Evolutionary conservation across 2,888 invertebrate genomes (phyloP), one percentile per base, ranked within the genome.

Genomic region (Peribatodes rhomboidaria): DNA sequence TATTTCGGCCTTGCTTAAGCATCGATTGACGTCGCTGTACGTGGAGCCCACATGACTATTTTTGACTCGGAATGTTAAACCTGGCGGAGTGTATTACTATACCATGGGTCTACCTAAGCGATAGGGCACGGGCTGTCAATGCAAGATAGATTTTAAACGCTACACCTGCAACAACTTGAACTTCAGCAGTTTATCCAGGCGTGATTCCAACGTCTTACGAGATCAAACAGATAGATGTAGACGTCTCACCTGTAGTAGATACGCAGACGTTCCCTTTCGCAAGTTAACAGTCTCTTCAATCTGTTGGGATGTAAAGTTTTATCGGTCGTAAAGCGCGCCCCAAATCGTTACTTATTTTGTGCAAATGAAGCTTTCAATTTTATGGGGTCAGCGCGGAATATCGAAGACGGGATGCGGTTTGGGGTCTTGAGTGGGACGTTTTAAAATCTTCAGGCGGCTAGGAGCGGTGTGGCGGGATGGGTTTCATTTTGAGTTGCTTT

Each of bases 291-390:
- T 57, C 65, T 59, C 47, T 61, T 70, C 69, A 73, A 78, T 72
- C 70, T 65, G 69, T 67, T 70, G 54, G 65, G 61, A 61, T 70
- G 75, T 79, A 70, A 79, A 77, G 49, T 77, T 78, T 83, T 78
- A 81, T 77, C 58, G 79, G 62, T 77, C 79, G 76, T 83, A 75
- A 81, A 79, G 14, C 71, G 31, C 35, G 74, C 68, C 74, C 77
- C 74, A 76, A 77, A 78, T 76, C 75, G 76, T 80, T 71, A 71
- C 72, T 72, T 73, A 75, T 76, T 72, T 72, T 72, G 69, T 74
- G 67, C 67, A 74, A 76, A 77, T 71, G 67, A 73, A 69, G 69
- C 74, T 69, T 65, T 69, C 61, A 60, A 61, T 73, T 77, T 76
- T 76, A 80, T 68, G 74, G 71, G 70, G 67, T 60, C 61, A 33